Evolutionary conservation across 2,888 invertebrate species (phyloP).

Genomic region (Latrodectus hesperus): DNA sequence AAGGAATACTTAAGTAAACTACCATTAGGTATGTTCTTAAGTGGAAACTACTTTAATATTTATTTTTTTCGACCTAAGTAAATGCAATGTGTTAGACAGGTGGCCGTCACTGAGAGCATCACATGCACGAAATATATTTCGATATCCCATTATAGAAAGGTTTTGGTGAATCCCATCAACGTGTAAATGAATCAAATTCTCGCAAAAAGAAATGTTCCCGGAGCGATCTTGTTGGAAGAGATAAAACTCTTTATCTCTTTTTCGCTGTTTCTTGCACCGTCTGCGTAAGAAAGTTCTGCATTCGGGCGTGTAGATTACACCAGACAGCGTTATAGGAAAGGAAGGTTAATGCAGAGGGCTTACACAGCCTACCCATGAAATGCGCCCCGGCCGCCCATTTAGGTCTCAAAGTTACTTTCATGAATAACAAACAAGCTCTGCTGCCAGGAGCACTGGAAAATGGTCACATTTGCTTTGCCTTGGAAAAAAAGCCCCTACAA

Average conservation of each 20-base stretch:
- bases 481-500: background rate
- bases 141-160: too few relatives aligned
- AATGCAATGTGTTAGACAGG: too few relatives aligned
- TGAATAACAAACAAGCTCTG: constrained; percentile 31
- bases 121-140: too few relatives aligned
- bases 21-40: too few relatives aligned
- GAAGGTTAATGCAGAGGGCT: background rate
- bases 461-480: background rate
- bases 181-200: constrained; percentile 3
- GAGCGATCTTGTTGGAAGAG: background rate
- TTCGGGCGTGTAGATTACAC: background rate
- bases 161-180: background rate
- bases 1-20: too few relatives aligned
- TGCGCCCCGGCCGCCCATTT: constrained; percentile 16
- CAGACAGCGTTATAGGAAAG: background rate
- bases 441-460: background rate
- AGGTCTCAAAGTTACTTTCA: background rate
- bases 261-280: background rate
- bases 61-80: too few relatives aligned
- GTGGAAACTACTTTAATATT: too few relatives aligned
- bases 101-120: too few relatives aligned
- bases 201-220: background rate
- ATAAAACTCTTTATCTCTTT: background rate
- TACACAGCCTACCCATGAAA: background rate
- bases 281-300: background rate